Evolutionary conservation across 2,888 invertebrate genomes (phyloP), one percentile per base, ranked within the genome.

Genomic region (Drosophila nr. fundita): DNA sequence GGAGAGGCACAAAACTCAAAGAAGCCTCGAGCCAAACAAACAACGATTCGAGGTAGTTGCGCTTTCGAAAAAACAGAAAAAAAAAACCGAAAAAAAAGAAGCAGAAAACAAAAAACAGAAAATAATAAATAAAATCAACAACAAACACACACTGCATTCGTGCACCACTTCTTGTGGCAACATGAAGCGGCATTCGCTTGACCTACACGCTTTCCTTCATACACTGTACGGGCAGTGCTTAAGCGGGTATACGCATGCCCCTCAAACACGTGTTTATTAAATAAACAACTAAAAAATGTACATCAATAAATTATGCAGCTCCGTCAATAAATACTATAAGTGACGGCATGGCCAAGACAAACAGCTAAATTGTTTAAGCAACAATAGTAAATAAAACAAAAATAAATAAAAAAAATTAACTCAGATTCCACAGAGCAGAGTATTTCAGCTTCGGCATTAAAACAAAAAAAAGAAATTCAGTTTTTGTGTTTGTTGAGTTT

Each of bases 161-260:
- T 63, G 58, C 58, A 48, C 60, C 72, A 52, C 52, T 54, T 68
- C 54, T 29, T 54, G 68, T 68, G 65, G 65, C 58, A 59, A 63
- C 68, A 59, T 67, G 55, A 67, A 65, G 58, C 61, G 60, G 30
- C 57, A 60, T 70, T 67, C 29, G 61, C 64, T 77, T 78, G 78
- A 78, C 78, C 78, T 71, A 77, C 71, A 62, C 78, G 55, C 55
- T 32, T 34, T 45, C 40, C 30, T 40, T 40, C 27, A 55, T 52
- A 42, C 40, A 32, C 59, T 53, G 21, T 4, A 32, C 10, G 8
- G 15, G 0, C 49, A 27, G 18, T 29, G 27, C 18, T 18, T 5
- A 2, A 21, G 24, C 7, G 38, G 65, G 2, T 30, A 45, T 52
- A 13, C 6, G n/a, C 10, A 18, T 32, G 10, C 30, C 32, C 32